Base-by-base conservation (phyloP, 2,113 vertebrate genomes). In the Dipodomys stephensi region DNA sequence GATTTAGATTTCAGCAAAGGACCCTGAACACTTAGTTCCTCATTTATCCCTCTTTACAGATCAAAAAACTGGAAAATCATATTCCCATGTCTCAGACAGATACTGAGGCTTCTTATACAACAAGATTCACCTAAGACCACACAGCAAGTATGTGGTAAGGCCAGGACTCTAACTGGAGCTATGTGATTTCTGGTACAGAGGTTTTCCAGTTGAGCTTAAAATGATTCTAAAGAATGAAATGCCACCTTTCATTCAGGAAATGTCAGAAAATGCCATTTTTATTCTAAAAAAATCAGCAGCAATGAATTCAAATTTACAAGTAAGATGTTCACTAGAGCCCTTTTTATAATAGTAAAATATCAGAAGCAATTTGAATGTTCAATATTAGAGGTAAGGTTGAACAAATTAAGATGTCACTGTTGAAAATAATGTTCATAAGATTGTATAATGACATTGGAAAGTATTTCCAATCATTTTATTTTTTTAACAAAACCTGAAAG, bases 281-380 rank as follows among this genome's bases (percentile, higher is more conserved):
- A 65, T 44, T 76, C 88, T 90, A 88, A 79, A 74, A 78, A 93
- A 95, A 87, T 73, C 39, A 92, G 39, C 83, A 86, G 27, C 85
- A 57, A 95, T 65, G 16, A 88, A 90, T 28, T 85, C 64, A 87
- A 96, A 86, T 92, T 74, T 83, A 82, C 18, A 27, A 93, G 64
- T 77, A 88, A 85, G 86, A 27, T 79, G 71, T 90, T 86, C 92
- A 90, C 78, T 90, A 79, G 87, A 83, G 30, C 44, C 80, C n/a
- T 79, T 96, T 91, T 72, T 69, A 89, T 7, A 39, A 53, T 4
- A 83, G 62, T 35, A 60, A 88, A 82, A 88, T 81, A 83, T 25
- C 74, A 67, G 27, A 92, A 92, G 91, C 78, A 84, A 77, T 91
- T 79, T 92, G 67, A 87, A 82, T 39, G 57, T 72, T 62, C 49